phyloP scores from a whole-genome alignment of 2,113 vertebrate species.

The Callipepla californica region DNA sequence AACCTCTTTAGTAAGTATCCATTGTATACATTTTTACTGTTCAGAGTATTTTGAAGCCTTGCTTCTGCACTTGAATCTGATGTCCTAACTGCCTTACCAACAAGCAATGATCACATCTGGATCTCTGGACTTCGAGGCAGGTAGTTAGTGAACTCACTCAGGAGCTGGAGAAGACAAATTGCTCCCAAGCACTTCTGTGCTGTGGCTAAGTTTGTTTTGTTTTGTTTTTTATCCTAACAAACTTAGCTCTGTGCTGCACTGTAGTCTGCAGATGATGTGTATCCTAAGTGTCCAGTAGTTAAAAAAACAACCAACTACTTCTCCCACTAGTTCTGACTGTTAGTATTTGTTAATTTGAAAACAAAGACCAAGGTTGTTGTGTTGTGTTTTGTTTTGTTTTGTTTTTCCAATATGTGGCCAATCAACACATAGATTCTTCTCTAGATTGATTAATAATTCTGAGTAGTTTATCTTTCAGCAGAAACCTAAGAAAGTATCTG shows the following conservation, averaged over 20 bases:
- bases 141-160: not conserved
- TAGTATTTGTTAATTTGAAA: not conserved
- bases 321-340: not conserved
- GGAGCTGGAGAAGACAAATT: slow-evolving; percentile 14
- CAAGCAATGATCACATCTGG: slow-evolving; percentile 30
- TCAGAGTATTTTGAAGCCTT: not conserved
- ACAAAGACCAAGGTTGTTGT: not conserved
- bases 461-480: not conserved
- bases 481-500: not conserved
- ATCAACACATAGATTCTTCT: not conserved
- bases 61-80: not conserved
- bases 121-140: not conserved
- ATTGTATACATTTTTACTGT: not conserved
- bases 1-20: too few species aligned
- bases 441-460: not conserved
- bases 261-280: not conserved
- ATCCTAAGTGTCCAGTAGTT: not conserved
- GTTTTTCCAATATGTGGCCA: not conserved
- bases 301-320: not conserved
- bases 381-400: not conserved
- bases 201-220: not conserved
- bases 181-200: not conserved
- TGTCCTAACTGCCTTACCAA: not conserved
- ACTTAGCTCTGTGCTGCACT: not conserved
- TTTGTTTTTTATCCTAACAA: not conserved